Evolutionary conservation across 2,797 vertebrate genomes (phyloP).

Genomic region (Gymnoscopelus braueri): DNA sequence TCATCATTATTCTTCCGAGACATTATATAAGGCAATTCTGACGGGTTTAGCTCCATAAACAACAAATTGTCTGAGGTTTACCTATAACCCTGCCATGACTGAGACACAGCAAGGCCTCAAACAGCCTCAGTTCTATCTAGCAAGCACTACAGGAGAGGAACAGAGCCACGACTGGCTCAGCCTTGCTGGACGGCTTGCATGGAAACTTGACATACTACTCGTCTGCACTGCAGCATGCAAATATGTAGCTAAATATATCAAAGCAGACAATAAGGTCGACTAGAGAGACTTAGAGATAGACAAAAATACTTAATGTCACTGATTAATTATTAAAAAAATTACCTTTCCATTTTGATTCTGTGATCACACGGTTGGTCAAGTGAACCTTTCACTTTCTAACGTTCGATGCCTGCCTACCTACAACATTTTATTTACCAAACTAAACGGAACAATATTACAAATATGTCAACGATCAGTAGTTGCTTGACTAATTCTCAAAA

Average conservation of each 20-base stretch:
- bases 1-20: no score
- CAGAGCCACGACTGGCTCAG: conserved; percentile 68
- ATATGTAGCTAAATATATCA: not conserved
- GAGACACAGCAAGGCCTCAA: conserved; percentile 83
- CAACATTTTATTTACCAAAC: rapidly evolving
- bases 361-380: not conserved
- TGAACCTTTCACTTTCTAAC: not conserved
- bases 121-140: conserved; percentile 82
- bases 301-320: not conserved
- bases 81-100: conserved; percentile 77
- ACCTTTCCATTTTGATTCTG: conserved; percentile 2
- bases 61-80: conserved; percentile 65
- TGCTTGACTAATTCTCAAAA: not conserved
- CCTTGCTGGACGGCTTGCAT: conserved; percentile 74
- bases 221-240: no score
- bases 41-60: not conserved
- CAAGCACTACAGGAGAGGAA: conserved; percentile 84
- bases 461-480: not conserved
- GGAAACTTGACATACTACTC: no score
- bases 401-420: no score
- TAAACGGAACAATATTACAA: not conserved
- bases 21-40: no score
- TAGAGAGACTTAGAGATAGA: not conserved
- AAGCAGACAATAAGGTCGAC: not conserved
- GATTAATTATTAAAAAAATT: not conserved